A percentile compares a stretch with the other conserved stretches of the same genome.
phyloP scores from a whole-genome alignment of 2,797 vertebrate species.

The Gila robusta region DNA sequence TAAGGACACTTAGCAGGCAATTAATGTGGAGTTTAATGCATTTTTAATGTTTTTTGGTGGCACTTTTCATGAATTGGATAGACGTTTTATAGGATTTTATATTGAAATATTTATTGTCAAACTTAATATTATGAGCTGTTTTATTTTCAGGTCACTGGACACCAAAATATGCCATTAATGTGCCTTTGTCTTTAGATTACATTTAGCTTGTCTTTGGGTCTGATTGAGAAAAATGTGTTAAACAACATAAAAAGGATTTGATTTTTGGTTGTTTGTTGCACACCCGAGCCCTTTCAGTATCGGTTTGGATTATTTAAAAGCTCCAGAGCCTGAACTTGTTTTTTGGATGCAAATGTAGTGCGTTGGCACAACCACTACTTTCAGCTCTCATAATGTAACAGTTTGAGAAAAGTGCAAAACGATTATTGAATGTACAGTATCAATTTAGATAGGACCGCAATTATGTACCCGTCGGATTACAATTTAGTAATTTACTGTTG shows the following conservation, averaged over 20 bases:
- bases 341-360: slow-evolving; percentile 9
- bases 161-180: not conserved
- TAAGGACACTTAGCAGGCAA: not conserved
- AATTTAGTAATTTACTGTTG: not conserved
- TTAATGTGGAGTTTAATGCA: not conserved
- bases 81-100: not conserved
- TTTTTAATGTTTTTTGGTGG: not conserved
- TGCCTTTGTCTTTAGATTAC: not conserved
- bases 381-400: not conserved
- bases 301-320: not conserved
- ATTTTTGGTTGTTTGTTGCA: not conserved
- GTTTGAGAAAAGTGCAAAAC: not conserved
- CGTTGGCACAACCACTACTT: not conserved
- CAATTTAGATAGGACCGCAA: not conserved
- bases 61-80: not conserved
- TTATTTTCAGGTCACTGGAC: not conserved
- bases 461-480: not conserved
- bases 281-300: not conserved
- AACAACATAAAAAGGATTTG: not conserved
- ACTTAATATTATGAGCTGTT: not conserved
- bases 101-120: not conserved
- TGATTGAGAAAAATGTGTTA: not conserved
- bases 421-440: not conserved
- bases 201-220: not conserved
- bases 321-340: not conserved